Evolutionary conservation across 2,113 vertebrate genomes (phyloP), one percentile per base, ranked within the genome.

Genomic region (Xyliphius kryptos): DNA sequence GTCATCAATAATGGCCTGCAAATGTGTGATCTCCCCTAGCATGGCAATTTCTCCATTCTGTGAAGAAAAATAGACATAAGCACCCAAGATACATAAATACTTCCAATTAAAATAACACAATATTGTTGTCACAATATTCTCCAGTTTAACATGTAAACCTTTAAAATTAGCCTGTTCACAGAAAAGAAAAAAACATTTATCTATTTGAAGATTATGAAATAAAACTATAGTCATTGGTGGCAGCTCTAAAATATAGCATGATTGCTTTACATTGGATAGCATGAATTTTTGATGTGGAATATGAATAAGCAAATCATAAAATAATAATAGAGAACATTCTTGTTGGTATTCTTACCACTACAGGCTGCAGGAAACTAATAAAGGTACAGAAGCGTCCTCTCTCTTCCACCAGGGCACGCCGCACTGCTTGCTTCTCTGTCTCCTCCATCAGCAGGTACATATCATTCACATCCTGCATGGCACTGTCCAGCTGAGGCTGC

Each of bases 361-460:
- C 92, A 0, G 95, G 95, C 81, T 97, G 95, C 61, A 98, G 85
- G 79, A 96, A 93, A 58, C 90, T 75, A 73, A 92, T 95, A 81
- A 98, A 97, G 61, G 93, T 95, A 77, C 95, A 98, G 86, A 97
- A 98, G 51, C 95, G 90, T 0, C 93, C 91, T 2, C 95, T 83
- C 75, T 98, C 95, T 80, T 98, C 95, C 0, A 95, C 90, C 61
- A 98, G 90, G 5, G 95, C 95, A 9, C 91, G 87, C 71, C 95
- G 91, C 55, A 97, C 95, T 0, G 95, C 93, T 86, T 98, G 95
- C 80, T 98, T 98, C 85, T 98, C 95, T 0, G 88, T 98, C 83
- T 98, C 95, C 84, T 97, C 95, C 89, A 98, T 90, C 66, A 98
- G 78, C 76, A 97, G 86, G 80, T 93, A 98, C 93, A 98, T 91